Base-by-base conservation (phyloP, 2,888 invertebrate species). In the Dynastes tityus region DNA sequence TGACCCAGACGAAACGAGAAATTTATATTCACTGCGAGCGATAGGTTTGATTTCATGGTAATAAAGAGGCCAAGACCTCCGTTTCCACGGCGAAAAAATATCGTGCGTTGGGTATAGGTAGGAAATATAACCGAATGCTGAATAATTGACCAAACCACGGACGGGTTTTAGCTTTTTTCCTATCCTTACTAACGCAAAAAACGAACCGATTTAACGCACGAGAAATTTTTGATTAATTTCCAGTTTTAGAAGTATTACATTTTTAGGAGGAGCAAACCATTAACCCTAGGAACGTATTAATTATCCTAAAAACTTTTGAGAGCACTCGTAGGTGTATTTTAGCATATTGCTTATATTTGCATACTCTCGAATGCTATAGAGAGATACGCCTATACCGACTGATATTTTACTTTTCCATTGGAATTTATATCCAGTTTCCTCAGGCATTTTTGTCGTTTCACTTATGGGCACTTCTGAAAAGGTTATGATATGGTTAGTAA, bases 21-120 rank as follows among this genome's bases (percentile, higher is more conserved):
- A 74, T 74, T 74, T 74, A 74, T 74, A 74, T 74, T 74, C 73
- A 74, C 73, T 74, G 73, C 58, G 27, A 74, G 73, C 73, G 73
- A 74, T 74, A 74, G 73, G 73, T 61, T 58, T 74, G 73, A 74
- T 74, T 74, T 61, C 73, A 58, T 61, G 61, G 73, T 61, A 74
- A 74, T 74, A 74, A 74, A 74, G 73, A 45, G 27, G 22, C 27
- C 73, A 49, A 27, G 45, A 49, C 49, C 51, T 27, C 51, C n/a
- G 9, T 51, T 68, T 68, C 29, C 53, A 29, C 11, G 11, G 49
- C 29, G 51, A 29, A 68, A 68, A 51, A 68, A 53, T 49, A 67
- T 16, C 49, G 51, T 51, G 51, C n/a, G 9, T 2, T 51, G 49
- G 63, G 11, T 29, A 29, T 63, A 67, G 45, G 65, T 68, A 27